Evolutionary conservation across 1,140 invertebrate species (phyloP), one percentile per base, ranked within the genome.

Genomic region (Scaptomyza hsui): DNA sequence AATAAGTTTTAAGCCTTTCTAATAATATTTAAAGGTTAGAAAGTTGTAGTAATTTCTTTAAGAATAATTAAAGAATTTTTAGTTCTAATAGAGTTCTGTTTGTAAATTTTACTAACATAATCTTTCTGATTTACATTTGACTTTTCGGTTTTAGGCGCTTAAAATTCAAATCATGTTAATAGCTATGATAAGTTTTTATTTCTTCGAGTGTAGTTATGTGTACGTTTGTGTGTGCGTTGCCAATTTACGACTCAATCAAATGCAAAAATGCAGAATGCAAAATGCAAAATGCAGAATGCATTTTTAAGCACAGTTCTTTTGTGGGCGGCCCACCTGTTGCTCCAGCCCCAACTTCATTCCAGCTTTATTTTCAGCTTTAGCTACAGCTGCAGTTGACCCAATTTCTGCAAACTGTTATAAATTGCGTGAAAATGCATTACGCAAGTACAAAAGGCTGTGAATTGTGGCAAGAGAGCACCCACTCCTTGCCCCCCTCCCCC

Each of bases 171-270:
- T 29, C 26, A 29, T 29, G 1, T 1, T 29, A 9, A 29, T 10
- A 29, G 24, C 24, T 24, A 24, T 32, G 9, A 12, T 24, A 6
- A 6, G 6, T 24, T 24, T 37, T 37, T 37, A 1, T 37, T n/a
- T 56, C 32, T 37, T n/a, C 49, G 16, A 13, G 49, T 35, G 59
- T 21, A 29, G 26, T 29, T 29, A 24, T 41, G 29, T 37, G 24
- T 41, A 7, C 16, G 44, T 48, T 29, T 65, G 61, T 68, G 67
- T 72, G 72, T 85, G 81, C 81, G 70, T 85, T 65, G 81, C 81
- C 85, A 79, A 85, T 85, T 85, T 86, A 81, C 81, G 81, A 86
- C 81, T 85, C 81, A 85, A 85, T 85, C 81, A 85, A 86, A 85
- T 86, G 81, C 81, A 85, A 85, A 85, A 85, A 24, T 24, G 24